Conservation (phyloP, 1,140 invertebrate species). For the Apocrypta bakeri region DNA sequence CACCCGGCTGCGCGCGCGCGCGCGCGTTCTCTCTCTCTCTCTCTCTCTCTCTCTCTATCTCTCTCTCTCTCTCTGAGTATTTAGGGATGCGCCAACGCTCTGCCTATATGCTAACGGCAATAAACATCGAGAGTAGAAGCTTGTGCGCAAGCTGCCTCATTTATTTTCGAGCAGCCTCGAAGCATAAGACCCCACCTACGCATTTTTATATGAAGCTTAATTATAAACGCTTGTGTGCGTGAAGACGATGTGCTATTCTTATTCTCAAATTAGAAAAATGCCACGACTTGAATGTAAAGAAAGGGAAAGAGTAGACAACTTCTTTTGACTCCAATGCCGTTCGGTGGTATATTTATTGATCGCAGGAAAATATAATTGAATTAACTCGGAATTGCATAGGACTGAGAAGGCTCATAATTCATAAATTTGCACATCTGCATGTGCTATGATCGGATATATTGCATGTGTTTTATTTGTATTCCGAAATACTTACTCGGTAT, state of each 20-base stretch:
- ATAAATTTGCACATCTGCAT: too few relatives aligned
- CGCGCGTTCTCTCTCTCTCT: too few relatives aligned
- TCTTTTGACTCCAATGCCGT: too few relatives aligned
- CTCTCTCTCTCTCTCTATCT: too few relatives aligned
- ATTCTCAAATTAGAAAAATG: neutral
- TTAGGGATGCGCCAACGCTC: neutral
- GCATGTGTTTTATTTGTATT: neutral
- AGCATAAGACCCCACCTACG: constrained; percentile 4
- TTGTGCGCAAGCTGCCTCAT: neutral
- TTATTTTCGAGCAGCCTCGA: constrained; percentile 35
- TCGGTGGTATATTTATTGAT: too few relatives aligned
- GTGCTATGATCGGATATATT: too few relatives aligned
- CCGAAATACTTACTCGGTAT: constrained; percentile 70
- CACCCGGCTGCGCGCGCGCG: neutral
- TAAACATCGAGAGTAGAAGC: neutral
- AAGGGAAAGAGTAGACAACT: too few relatives aligned
- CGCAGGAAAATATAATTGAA: too few relatives aligned
- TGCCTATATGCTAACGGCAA: neutral
- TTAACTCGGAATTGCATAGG: too few relatives aligned
- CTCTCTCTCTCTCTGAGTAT: too few relatives aligned
- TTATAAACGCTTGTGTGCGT: neutral
- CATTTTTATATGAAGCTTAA: neutral
- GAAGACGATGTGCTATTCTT: neutral
- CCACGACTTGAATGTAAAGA: too few relatives aligned
- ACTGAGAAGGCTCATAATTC: too few relatives aligned